Conservation (phyloP, 2,888 invertebrate species). For the Stenichneumon culpator region DNA sequence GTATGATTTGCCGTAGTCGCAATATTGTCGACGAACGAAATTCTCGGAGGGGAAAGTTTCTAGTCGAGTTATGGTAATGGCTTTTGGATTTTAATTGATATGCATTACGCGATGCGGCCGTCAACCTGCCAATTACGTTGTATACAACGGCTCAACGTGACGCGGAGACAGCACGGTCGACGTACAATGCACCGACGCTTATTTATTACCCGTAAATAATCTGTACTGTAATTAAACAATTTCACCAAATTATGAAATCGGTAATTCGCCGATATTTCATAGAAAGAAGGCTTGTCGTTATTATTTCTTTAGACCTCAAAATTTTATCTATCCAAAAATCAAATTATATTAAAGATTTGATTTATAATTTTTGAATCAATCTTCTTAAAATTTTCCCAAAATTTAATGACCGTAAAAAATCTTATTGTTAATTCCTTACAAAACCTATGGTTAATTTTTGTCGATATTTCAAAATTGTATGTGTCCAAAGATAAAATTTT, state of each 20-base stretch:
- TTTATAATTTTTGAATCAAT: no score
- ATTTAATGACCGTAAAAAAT: no score
- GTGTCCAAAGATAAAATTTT: no score
- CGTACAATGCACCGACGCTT: conserved; percentile 7
- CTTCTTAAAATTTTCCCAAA: not conserved
- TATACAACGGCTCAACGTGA: conserved; percentile 40
- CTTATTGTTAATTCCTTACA: no score
- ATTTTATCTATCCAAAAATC: no score
- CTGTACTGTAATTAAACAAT: conserved; percentile 32
- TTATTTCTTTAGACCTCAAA: not conserved
- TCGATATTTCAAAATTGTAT: no score
- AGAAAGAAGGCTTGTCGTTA: not conserved
- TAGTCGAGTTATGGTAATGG: conserved; percentile 64
- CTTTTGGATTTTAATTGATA: conserved; percentile 64
- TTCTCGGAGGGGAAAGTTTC: conserved; percentile 61
- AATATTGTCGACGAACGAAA: conserved; percentile 50
- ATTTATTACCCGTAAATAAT: not conserved
- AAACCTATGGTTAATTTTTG: no score
- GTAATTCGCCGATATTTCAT: not conserved
- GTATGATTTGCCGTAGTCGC: conserved; percentile 34
- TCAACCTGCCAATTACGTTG: conserved; percentile 65
- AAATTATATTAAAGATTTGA: no score
- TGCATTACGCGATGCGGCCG: conserved; percentile 58
- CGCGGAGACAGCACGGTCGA: conserved; percentile 31
- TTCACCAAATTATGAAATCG: not conserved